These are phyloP conservation scores for Anhinga anhinga DNA, from an alignment of 2,113 vertebrate genomes.

Conservation along the genomic window DNA sequence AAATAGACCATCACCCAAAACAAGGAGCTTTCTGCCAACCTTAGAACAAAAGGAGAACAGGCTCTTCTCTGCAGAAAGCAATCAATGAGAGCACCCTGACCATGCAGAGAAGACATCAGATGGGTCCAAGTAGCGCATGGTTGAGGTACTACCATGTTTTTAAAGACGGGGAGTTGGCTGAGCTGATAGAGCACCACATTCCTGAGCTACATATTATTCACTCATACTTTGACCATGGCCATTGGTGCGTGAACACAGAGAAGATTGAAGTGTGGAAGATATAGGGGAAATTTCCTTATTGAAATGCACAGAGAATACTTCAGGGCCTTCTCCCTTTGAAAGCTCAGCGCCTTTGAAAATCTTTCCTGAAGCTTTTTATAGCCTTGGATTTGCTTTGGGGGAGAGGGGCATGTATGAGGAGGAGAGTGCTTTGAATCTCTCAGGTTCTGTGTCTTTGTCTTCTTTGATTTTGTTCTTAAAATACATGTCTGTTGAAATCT, in stretches of 20 bases:
- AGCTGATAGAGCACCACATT: conserved; percentile 68
- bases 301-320: neutral
- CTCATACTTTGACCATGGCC: conserved; percentile 75
- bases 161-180: conserved; percentile 72
- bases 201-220: conserved; percentile 72
- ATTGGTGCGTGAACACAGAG: conserved; percentile 74
- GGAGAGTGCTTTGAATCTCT: neutral
- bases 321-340: neutral
- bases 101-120: neutral
- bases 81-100: neutral
- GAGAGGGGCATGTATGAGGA: neutral
- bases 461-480: conserved; percentile 42
- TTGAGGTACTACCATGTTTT: conserved; percentile 76
- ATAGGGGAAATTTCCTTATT: conserved; percentile 22
- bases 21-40: neutral
- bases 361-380: conserved; percentile 20
- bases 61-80: neutral
- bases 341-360: neutral
- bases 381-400: neutral
- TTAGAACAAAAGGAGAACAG: neutral
- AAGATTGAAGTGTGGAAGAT: conserved; percentile 70
- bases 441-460: neutral
- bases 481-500: neutral
- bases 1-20: conserved; percentile 34
- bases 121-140: conserved; percentile 33